Evolutionary conservation across 2,888 invertebrate genomes (phyloP), one percentile per base, ranked within the genome.

Genomic region (Protodeltote pygarga): DNA sequence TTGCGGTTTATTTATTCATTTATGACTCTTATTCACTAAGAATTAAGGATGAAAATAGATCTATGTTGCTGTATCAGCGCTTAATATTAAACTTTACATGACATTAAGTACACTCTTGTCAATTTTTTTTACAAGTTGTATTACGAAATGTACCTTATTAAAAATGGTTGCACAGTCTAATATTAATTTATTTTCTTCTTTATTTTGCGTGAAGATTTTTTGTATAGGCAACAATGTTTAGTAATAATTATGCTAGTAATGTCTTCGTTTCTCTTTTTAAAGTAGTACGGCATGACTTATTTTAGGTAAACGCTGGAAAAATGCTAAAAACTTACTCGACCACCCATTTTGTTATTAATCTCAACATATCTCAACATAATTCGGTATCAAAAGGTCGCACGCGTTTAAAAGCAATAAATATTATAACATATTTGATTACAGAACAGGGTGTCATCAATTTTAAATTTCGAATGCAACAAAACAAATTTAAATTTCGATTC

Each of bases 61-160:
- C 11, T 8, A 3, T 2, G 0, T n/a, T 13, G 9, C 19, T 11
- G 3, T 6, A 25, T 3, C 6, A n/a, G n/a, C 6, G 20, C 5
- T 10, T 16, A 4, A n/a, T 28, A 23, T 25, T 46, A 9, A 11
- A 15, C 8, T 28, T 31, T 15, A 75, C 74, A 78, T 80, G 82
- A 79, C 83, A 75, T 80, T 70, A 77, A 80, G 79, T 70, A 66
- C 68, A 66, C 71, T 77, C 73, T 46, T 78, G 78, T 81, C 74
- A 75, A 78, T 67, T 67, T 71, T 53, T 73, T 68, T 60, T 66
- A 78, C 76, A 75, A 79, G 73, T 66, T 58, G 39, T 51, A 48
- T 82, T 75, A 71, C 54, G 71, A 73, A 78, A 81, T 73, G 65
- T 68, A 61, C 63, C 74, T 78, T 78, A 73, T 73, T 71, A 73